Evolutionary conservation across 2,797 vertebrate species (phyloP).

Genomic region (Eleutherodactylus coqui): DNA sequence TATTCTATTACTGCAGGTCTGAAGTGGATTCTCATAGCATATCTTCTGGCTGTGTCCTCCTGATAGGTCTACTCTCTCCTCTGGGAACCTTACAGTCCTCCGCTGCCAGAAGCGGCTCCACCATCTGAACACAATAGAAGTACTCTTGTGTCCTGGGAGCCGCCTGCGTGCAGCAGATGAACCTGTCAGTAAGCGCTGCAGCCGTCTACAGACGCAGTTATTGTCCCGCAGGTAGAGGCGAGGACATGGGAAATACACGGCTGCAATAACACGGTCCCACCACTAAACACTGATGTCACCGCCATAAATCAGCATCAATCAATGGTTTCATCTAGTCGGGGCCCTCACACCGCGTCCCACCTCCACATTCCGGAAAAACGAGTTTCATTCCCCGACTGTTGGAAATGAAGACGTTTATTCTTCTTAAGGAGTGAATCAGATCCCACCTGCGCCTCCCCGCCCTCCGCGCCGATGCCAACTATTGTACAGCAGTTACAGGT

Average conservation of each 20-base stretch:
- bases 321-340: not conserved
- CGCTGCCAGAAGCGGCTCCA: not conserved
- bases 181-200: not conserved
- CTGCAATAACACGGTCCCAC: not conserved
- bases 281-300: constrained; percentile 19
- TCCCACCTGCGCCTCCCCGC: not conserved
- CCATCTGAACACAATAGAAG: not conserved
- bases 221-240: not conserved
- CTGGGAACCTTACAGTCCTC: not conserved
- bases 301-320: constrained; percentile 10
- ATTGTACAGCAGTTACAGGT: not conserved
- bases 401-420: not conserved
- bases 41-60: not conserved
- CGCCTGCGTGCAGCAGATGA: not conserved
- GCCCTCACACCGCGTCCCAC: not conserved
- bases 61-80: not conserved
- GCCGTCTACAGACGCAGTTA: not conserved
- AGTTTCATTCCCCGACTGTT: constrained; percentile 33
- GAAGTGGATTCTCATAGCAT: no score
- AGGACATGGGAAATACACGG: not conserved
- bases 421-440: not conserved
- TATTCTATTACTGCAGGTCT: not conserved
- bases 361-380: constrained; percentile 43
- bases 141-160: not conserved
- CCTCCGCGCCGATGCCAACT: not conserved